phyloP scores from a whole-genome alignment of 2,888 invertebrate species.

The Metopia argyrocephala region DNA sequence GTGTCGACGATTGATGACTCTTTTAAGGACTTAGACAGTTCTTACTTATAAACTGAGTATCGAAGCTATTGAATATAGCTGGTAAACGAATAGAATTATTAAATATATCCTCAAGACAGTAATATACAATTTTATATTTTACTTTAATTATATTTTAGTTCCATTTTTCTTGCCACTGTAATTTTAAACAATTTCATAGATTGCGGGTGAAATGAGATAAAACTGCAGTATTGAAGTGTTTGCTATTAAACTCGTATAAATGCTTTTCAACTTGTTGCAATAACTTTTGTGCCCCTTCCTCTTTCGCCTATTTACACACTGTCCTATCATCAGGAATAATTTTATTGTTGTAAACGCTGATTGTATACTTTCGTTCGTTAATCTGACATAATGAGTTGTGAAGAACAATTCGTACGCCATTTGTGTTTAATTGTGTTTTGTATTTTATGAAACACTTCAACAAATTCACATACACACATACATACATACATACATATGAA shows the following conservation, averaged over 20 bases:
- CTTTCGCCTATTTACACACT: slow-evolving; percentile 6
- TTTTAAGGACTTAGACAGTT: too few species aligned
- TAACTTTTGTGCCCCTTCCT: slow-evolving; percentile 33
- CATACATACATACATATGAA: not conserved
- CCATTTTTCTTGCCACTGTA: not conserved
- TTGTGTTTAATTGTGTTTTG: slow-evolving; percentile 75
- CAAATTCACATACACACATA: slow-evolving; percentile 1
- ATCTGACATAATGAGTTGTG: slow-evolving; percentile 76
- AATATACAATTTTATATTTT: too few species aligned
- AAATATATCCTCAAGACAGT: too few species aligned
- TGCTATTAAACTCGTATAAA: slow-evolving; percentile 25
- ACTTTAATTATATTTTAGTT: too few species aligned
- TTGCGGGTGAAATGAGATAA: not conserved
- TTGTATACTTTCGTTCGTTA: slow-evolving; percentile 69
- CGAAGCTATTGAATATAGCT: too few species aligned
- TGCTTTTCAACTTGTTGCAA: slow-evolving; percentile 65
- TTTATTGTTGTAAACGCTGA: slow-evolving; percentile 41
- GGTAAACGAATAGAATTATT: too few species aligned
- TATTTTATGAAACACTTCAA: slow-evolving; percentile 50
- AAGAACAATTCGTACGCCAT: slow-evolving; percentile 68
- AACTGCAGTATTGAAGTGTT: slow-evolving; percentile 14
- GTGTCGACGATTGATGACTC: too few species aligned
- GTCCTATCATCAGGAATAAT: not conserved
- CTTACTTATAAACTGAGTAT: too few species aligned
- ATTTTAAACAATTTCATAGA: not conserved